Percentiles rank a stretch among this genome's conserved stretches.
phyloP scores from a whole-genome alignment of 2,888 invertebrate genomes.

The Bedellia somnulentella region DNA sequence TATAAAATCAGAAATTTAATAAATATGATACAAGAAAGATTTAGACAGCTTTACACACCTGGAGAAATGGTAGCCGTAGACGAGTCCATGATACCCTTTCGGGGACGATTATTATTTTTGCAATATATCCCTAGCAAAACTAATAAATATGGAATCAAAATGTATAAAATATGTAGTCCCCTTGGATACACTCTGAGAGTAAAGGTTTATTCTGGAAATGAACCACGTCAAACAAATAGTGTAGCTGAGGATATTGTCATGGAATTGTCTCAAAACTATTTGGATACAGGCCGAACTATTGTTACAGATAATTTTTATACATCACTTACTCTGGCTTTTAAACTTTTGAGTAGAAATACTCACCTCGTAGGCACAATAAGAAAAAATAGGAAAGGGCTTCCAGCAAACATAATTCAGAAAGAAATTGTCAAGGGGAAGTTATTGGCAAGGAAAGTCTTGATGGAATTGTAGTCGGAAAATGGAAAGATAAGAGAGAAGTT shows the following conservation, averaged over 20 bases:
- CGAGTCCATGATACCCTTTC: no score
- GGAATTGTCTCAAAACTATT: no score
- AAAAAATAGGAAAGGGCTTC: constrained; percentile 8
- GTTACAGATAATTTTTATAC: constrained; percentile 13
- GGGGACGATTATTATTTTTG: no score
- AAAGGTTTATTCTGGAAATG: neutral
- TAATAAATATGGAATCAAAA: constrained; percentile 14
- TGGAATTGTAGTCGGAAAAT: constrained; percentile 7
- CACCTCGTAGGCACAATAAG: constrained; percentile 10
- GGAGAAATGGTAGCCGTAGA: no score
- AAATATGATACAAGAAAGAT: no score
- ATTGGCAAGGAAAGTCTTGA: constrained; percentile 2
- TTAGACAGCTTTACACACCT: no score
- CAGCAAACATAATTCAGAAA: no score
- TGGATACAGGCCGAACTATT: constrained; percentile 10
- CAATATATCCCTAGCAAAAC: no score
- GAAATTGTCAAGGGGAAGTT: constrained; percentile 1
- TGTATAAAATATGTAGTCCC: constrained; percentile 15
- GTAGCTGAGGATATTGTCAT: constrained; percentile 9
- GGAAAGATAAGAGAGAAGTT: constrained; percentile 5
- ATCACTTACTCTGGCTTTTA: no score
- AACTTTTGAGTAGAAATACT: no score
- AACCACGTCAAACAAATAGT: constrained; percentile 3
- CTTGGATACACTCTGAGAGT: constrained; percentile 11
- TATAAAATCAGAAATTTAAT: no score